Evolutionary conservation across 2,888 invertebrate species (phyloP).

Genomic region (Physocephala rufipes): DNA sequence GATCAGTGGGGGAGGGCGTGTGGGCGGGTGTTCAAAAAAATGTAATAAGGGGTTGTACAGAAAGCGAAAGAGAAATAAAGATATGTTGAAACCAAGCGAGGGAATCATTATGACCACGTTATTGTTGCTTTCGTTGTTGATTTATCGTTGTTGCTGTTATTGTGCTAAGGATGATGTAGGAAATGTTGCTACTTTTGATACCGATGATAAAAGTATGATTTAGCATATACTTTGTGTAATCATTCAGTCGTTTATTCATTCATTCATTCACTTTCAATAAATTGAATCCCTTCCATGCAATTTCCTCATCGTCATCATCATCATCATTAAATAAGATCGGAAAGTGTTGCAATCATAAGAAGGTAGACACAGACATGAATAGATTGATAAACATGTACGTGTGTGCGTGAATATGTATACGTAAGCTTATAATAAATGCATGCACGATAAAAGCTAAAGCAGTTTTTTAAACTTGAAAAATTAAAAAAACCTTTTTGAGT

Average conservation of each 20-base stretch:
- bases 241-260: no score
- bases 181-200: background rate
- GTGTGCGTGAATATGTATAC: background rate
- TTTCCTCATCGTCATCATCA: no score
- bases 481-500: background rate
- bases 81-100: no score
- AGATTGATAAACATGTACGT: slow-evolving; percentile 19
- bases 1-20: background rate
- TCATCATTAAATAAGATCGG: slow-evolving; percentile 17
- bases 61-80: no score
- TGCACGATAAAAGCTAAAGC: no score
- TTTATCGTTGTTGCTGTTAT: no score
- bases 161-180: background rate
- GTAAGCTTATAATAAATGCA: no score
- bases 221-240: slow-evolving; percentile 36
- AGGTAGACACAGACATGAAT: slow-evolving; percentile 34
- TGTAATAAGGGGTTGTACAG: background rate
- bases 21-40: background rate
- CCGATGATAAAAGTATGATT: slow-evolving; percentile 22
- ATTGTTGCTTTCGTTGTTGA: no score
- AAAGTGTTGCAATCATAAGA: background rate
- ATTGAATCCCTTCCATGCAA: slow-evolving; percentile 54
- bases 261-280: slow-evolving; percentile 43
- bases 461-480: no score
- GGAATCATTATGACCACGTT: no score